Evolutionary conservation across 2,113 vertebrate species (phyloP).

Genomic region (Larimichthys crocea): DNA sequence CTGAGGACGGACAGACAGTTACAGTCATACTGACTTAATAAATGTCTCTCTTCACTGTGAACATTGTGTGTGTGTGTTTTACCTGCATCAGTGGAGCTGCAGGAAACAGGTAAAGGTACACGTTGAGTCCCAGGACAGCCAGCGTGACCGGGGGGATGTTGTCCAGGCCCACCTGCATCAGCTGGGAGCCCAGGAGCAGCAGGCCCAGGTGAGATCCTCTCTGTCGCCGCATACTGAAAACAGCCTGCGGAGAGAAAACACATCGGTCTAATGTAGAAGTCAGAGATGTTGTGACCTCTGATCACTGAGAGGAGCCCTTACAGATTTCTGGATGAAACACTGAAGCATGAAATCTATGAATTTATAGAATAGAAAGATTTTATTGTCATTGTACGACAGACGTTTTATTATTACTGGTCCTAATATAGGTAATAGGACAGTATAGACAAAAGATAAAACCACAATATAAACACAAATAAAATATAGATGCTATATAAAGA

Average conservation of each 20-base stretch:
- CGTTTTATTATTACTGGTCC: too few relatives aligned
- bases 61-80: slow-evolving; percentile 12
- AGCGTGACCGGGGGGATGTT: slow-evolving; percentile 94
- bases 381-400: too few relatives aligned
- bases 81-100: slow-evolving; percentile 80
- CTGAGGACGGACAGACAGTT: slow-evolving; percentile 49
- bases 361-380: too few relatives aligned
- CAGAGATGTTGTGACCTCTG: too few relatives aligned
- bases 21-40: neutral
- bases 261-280: too few relatives aligned
- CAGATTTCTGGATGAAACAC: too few relatives aligned
- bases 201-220: slow-evolving; percentile 86
- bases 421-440: too few relatives aligned
- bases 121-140: slow-evolving; percentile 87
- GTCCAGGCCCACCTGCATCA: slow-evolving; percentile 88
- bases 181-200: slow-evolving; percentile 88
- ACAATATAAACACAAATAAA: too few relatives aligned
- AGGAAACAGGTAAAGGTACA: slow-evolving; percentile 91
- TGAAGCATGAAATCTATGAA: neutral
- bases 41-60: neutral
- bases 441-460: too few relatives aligned
- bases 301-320: too few relatives aligned
- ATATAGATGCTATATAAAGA: too few relatives aligned
- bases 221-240: slow-evolving; percentile 80
- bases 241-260: neutral